phyloP scores from a whole-genome alignment of 2,797 vertebrate genomes.

The Sarcoramphus papa region DNA sequence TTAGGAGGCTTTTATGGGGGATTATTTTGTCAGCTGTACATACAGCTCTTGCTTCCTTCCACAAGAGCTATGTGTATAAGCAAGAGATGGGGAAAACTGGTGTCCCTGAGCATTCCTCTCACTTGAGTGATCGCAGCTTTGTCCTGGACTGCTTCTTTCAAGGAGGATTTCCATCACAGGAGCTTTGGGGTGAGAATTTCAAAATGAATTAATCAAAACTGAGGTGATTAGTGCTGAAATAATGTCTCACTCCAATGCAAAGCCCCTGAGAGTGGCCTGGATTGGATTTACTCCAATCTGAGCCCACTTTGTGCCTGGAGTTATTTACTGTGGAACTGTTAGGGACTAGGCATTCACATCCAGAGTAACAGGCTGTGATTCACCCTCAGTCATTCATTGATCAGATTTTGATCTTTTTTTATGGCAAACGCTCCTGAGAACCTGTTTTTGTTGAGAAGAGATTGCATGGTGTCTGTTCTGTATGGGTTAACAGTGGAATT shows the following conservation, averaged over 20 bases:
- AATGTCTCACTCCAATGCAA: neutral
- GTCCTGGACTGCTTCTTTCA: neutral
- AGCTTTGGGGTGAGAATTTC: neutral
- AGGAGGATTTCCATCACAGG: neutral
- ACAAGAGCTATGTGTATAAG: neutral
- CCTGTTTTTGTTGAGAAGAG: neutral
- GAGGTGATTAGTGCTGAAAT: neutral
- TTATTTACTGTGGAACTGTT: neutral
- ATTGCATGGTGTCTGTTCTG: neutral
- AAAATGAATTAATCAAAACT: neutral
- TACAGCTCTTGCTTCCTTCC: neutral
- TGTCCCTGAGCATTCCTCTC: neutral
- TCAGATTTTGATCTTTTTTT: neutral
- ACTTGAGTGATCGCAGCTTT: neutral
- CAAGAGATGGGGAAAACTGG: neutral
- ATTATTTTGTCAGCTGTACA: neutral
- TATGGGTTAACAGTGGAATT: neutral
- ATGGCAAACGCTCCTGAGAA: neutral
- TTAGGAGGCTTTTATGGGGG: neutral
- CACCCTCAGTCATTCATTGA: neutral
- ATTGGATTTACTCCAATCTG: neutral
- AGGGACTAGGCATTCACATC: neutral
- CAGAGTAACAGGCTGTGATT: neutral
- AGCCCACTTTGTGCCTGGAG: neutral
- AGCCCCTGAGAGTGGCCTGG: neutral